phyloP scores from a whole-genome alignment of 1,140 invertebrate genomes.

The Tyrophagus putrescentiae region DNA sequence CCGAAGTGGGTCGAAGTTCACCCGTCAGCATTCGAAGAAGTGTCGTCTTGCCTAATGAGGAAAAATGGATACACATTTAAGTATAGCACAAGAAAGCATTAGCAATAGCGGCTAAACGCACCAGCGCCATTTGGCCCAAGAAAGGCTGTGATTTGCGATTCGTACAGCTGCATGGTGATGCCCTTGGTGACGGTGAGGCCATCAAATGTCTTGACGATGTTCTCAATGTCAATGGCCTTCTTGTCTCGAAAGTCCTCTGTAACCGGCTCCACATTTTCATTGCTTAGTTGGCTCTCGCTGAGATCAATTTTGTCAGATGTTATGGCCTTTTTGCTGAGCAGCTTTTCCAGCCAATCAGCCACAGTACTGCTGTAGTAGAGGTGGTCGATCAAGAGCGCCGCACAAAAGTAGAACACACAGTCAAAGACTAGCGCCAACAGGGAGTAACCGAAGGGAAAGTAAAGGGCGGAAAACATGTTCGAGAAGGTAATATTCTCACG shows the following conservation, averaged over 20 bases:
- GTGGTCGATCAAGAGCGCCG: not conserved
- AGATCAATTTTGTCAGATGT: not conserved
- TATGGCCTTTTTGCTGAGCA: not conserved
- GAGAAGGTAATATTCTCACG: not conserved
- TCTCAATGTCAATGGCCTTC: slow-evolving; percentile 12
- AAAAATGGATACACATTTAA: too few relatives aligned
- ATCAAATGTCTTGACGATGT: slow-evolving; percentile 16
- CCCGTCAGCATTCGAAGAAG: slow-evolving; percentile 32
- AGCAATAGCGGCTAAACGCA: too few relatives aligned
- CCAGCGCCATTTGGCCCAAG: slow-evolving; percentile 49
- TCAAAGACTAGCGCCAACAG: not conserved
- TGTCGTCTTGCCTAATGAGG: slow-evolving; percentile 25
- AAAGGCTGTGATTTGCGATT: slow-evolving; percentile 45
- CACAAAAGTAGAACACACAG: not conserved
- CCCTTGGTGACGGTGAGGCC: slow-evolving; percentile 41
- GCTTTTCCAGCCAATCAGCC: not conserved
- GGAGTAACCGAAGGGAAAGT: not conserved
- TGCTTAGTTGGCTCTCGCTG: not conserved
- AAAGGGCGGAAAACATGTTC: not conserved
- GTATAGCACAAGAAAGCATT: too few relatives aligned
- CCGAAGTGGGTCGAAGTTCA: slow-evolving; percentile 30
- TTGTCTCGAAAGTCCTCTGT: not conserved
- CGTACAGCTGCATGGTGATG: slow-evolving; percentile 43
- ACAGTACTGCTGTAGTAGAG: not conserved
- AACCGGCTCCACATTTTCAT: slow-evolving; percentile 6